A percentile compares a stretch with the other conserved stretches of the same genome.
Conservation (phyloP, 1,140 invertebrate genomes). For the Drosophila guanche region DNA sequence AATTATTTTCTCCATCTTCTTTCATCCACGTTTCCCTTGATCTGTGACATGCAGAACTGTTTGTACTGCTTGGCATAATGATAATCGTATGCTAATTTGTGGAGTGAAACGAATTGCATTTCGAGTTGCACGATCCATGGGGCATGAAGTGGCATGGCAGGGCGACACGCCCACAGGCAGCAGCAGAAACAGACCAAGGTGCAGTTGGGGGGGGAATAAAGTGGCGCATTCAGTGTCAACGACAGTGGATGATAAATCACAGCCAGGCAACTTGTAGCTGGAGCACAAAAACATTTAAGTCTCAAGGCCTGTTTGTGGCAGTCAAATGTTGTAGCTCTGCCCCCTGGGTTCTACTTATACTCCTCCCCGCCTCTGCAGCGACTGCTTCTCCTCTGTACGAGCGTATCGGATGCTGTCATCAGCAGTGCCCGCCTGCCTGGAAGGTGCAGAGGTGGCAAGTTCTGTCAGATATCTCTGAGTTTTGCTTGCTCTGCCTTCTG, state of each 20-base stretch:
- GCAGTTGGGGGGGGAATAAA: no score
- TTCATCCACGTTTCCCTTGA: constrained; percentile 24
- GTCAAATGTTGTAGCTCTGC: constrained; percentile 40
- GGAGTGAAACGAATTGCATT: constrained; percentile 40
- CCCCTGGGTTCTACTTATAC: not conserved
- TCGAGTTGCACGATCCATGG: constrained; percentile 35
- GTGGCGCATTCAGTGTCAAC: constrained; percentile 14
- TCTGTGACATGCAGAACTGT: constrained; percentile 31
- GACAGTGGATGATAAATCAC: constrained; percentile 50
- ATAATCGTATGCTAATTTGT: constrained; percentile 46
- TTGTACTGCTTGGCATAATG: constrained; percentile 32
- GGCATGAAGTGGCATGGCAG: constrained; percentile 27
- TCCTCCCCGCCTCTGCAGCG: not conserved
- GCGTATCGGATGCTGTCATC: constrained; percentile 7
- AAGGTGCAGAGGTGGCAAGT: constrained; percentile 53
- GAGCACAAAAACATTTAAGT: constrained; percentile 38
- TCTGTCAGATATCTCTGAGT: constrained; percentile 37
- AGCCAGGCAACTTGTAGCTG: constrained; percentile 1
- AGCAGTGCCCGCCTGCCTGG: not conserved
- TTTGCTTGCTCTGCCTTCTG: constrained; percentile 27
- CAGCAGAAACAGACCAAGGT: not conserved
- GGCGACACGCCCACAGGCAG: constrained; percentile 40
- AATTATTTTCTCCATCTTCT: not conserved
- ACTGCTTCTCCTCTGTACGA: constrained; percentile 1
- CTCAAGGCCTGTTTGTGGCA: constrained; percentile 53